Percentiles rank a stretch among this genome's conserved stretches.
Conservation (phyloP, 2,888 invertebrate genomes). For the Clepsis dumicolana region DNA sequence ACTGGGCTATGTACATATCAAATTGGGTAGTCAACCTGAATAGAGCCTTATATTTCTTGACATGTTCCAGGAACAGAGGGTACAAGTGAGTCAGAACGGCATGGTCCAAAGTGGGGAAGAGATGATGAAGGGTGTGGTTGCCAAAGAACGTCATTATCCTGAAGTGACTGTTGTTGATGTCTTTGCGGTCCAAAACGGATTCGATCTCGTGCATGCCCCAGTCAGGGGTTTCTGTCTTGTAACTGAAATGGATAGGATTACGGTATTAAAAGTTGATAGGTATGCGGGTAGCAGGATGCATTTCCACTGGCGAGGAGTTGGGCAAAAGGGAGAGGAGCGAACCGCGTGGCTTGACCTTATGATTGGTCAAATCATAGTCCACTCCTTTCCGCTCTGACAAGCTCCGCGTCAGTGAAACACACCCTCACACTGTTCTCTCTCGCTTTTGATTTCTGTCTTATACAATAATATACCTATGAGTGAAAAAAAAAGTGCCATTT, state of each 20-base stretch:
- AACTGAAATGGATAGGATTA: constrained; percentile 45
- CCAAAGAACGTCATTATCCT: constrained; percentile 91
- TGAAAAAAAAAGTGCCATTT: too few species aligned
- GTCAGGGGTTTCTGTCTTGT: constrained; percentile 83
- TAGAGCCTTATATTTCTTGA: constrained; percentile 86
- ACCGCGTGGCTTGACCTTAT: too few species aligned
- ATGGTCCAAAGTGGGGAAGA: constrained; percentile 93
- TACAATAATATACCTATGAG: too few species aligned
- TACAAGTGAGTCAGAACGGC: constrained; percentile 88
- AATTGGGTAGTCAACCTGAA: constrained; percentile 70
- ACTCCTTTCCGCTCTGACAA: too few species aligned
- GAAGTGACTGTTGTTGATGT: constrained; percentile 88
- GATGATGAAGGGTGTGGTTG: constrained; percentile 92
- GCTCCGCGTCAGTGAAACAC: too few species aligned
- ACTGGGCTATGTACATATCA: constrained; percentile 71
- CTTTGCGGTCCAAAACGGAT: constrained; percentile 90
- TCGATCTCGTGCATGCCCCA: constrained; percentile 93
- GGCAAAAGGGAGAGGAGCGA: too few species aligned
- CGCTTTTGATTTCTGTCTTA: too few species aligned
- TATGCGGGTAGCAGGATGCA: too few species aligned
- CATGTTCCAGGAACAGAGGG: constrained; percentile 87
- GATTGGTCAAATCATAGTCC: too few species aligned
- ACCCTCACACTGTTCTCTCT: too few species aligned
- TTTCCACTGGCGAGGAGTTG: too few species aligned
- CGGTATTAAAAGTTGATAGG: too few species aligned